Conservation (phyloP, 1,140 invertebrate species). For the Drosophila nigrodunni region DNA sequence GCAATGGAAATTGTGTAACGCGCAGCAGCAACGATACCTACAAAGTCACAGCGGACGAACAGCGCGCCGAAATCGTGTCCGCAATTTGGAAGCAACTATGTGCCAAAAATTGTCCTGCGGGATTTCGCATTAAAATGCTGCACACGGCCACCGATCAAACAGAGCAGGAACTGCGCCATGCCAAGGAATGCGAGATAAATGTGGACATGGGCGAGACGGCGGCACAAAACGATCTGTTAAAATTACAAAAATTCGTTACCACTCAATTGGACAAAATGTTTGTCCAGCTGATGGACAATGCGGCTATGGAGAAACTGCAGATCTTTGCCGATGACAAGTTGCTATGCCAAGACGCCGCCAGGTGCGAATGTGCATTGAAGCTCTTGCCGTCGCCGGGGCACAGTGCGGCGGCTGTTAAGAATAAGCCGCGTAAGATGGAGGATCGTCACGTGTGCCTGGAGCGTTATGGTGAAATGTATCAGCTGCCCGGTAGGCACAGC, state of each 20-base stretch:
- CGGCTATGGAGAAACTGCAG: slow-evolving; percentile 58
- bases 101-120: slow-evolving; percentile 53
- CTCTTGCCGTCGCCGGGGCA: not conserved
- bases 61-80: slow-evolving; percentile 60
- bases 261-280: slow-evolving; percentile 66
- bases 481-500: slow-evolving; percentile 24
- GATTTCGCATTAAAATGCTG: slow-evolving; percentile 62
- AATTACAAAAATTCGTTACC: slow-evolving; percentile 71
- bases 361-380: slow-evolving; percentile 18
- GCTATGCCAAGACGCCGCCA: slow-evolving; percentile 20
- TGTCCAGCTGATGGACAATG: slow-evolving; percentile 67
- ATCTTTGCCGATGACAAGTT: slow-evolving; percentile 47
- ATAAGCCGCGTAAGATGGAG: slow-evolving; percentile 83
- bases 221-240: slow-evolving; percentile 69
- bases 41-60: slow-evolving; percentile 63
- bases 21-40: slow-evolving; percentile 75
- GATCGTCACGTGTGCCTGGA: slow-evolving; percentile 78
- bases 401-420: slow-evolving; percentile 61
- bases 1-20: slow-evolving; percentile 64
- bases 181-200: slow-evolving; percentile 72
- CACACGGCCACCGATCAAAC: slow-evolving; percentile 48
- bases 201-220: slow-evolving; percentile 23
- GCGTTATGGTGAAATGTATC: slow-evolving; percentile 63
- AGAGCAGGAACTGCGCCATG: slow-evolving; percentile 55
- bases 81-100: slow-evolving; percentile 66